Evolutionary conservation across 37 sponge, comb jelly and placozoan genomes (phyloP), one percentile per base, ranked within the genome.

Genomic region (Halichondria panicea): DNA sequence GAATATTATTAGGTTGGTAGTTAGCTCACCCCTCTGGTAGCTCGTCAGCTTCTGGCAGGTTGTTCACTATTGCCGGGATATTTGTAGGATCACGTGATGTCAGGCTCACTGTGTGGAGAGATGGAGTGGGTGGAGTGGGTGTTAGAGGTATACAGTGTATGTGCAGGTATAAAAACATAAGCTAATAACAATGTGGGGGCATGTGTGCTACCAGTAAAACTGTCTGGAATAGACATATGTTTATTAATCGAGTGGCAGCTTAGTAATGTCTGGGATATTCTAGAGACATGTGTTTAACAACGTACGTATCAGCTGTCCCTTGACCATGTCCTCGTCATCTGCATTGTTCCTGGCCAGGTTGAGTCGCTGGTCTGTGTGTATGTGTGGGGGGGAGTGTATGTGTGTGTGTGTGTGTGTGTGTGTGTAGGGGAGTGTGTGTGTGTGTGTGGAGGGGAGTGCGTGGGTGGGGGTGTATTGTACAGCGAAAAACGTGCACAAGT

Each of bases 11-110:
- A 3, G 25, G 56, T 7, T 3, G 3, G 66, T 27, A 57, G 18
- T 38, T 13, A 37, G 61, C 92, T 76, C 41, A 95, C 96, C 96
- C 96, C 74, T 95, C 96, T 22, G 96, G 96, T 5, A 95, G 89
- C 52, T 88, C 92, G 36, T 91, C 80, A 0, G 89, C 40, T 11
- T 75, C 55, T 42, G 77, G 46, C 9, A 68, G 73, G 39, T 48
- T 66, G 25, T 75, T 44, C 2, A 74, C 46, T 21, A 60, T 55
- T 4, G 72, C 42, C 25, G 71, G 56, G 30, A 66, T 34, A 21
- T 45, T 45, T 33, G 59, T 60, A 25, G 66, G 88, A 33, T 90
- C 87, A 22, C 84, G 76, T 33, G 87, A 86, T 30, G 94, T 86
- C 52, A 90, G 73, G 59, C 91, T 89, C 80, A 94, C 91, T 81